Evolutionary conservation across 2,888 invertebrate genomes (phyloP).

Genomic region (Apodemia zela): DNA sequence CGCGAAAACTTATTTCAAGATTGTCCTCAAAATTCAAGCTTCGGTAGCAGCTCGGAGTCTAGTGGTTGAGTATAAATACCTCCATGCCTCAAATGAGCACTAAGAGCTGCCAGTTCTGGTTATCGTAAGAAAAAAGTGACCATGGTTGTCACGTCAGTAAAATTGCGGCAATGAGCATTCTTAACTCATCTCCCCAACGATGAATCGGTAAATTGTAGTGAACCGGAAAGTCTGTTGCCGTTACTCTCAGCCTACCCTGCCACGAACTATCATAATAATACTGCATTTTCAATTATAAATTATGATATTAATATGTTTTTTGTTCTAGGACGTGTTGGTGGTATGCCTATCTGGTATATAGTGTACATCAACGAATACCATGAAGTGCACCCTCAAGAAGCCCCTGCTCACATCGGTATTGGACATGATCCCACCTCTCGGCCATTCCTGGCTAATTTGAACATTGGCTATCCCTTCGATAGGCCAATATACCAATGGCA

Average conservation of each 20-base stretch:
- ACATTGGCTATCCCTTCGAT: slow-evolving; percentile 80
- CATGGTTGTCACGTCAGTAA: too few species aligned
- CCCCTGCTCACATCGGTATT: slow-evolving; percentile 51
- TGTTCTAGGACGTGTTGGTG: slow-evolving; percentile 50
- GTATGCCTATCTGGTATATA: slow-evolving; percentile 52
- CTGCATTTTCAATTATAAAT: too few species aligned
- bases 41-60: too few species aligned
- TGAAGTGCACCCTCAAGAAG: slow-evolving; percentile 47
- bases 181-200: slow-evolving; percentile 38
- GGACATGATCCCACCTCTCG: slow-evolving; percentile 2
- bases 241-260: too few species aligned
- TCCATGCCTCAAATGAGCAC: too few species aligned
- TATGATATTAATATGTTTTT: slow-evolving; percentile 40
- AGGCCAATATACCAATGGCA: slow-evolving; percentile 65
- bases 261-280: slow-evolving; percentile 64
- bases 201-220: slow-evolving; percentile 59
- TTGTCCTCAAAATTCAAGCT: too few species aligned
- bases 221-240: too few species aligned
- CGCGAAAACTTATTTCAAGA: too few species aligned
- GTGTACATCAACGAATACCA: slow-evolving; percentile 78
- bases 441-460: slow-evolving; percentile 54
- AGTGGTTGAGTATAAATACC: too few species aligned
- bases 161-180: too few species aligned
- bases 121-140: too few species aligned
- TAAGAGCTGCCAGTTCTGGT: too few species aligned